A percentile compares a stretch with the other conserved stretches of the same genome.
phyloP scores from a whole-genome alignment of 2,888 invertebrate species.

The Orthosia cruda region DNA sequence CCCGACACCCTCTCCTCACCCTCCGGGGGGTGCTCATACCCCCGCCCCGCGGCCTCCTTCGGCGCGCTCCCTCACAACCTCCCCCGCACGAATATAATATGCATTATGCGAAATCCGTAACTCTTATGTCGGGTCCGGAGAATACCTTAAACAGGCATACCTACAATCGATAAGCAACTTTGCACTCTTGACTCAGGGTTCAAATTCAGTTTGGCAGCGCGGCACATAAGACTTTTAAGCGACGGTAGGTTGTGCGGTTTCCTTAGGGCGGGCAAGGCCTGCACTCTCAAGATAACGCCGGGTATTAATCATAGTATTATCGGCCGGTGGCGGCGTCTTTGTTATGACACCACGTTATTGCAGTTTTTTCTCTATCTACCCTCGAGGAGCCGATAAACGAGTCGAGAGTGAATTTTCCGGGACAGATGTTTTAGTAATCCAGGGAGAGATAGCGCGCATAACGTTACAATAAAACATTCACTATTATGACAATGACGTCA shows the following conservation, averaged over 20 bases:
- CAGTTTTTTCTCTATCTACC: constrained; percentile 91
- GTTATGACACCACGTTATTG: constrained; percentile 91
- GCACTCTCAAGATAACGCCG: constrained; percentile 91
- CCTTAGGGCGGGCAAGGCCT: constrained; percentile 84
- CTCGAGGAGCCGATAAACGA: constrained; percentile 86
- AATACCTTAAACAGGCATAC: constrained; percentile 83
- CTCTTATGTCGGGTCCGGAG: constrained; percentile 88
- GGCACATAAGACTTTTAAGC: constrained; percentile 63
- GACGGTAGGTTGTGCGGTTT: constrained; percentile 70
- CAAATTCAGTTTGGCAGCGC: constrained; percentile 23
- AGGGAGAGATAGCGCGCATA: constrained; percentile 74
- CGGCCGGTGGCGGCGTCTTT: constrained; percentile 89
- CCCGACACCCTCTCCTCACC: constrained; percentile 48
- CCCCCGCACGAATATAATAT: constrained; percentile 89
- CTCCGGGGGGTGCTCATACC: constrained; percentile 66
- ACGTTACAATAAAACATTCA: constrained; percentile 85
- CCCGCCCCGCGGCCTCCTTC: constrained; percentile 71
- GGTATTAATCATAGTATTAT: constrained; percentile 92
- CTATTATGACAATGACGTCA: constrained; percentile 81
- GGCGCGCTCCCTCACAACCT: constrained; percentile 73
- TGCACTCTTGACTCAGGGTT: constrained; percentile 53
- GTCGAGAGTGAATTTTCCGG: constrained; percentile 91
- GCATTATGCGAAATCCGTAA: constrained; percentile 92
- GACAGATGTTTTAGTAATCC: constrained; percentile 91
- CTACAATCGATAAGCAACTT: constrained; percentile 58